Conservation (phyloP, 2,888 invertebrate genomes). For the Pollenia griseotomentosa region DNA sequence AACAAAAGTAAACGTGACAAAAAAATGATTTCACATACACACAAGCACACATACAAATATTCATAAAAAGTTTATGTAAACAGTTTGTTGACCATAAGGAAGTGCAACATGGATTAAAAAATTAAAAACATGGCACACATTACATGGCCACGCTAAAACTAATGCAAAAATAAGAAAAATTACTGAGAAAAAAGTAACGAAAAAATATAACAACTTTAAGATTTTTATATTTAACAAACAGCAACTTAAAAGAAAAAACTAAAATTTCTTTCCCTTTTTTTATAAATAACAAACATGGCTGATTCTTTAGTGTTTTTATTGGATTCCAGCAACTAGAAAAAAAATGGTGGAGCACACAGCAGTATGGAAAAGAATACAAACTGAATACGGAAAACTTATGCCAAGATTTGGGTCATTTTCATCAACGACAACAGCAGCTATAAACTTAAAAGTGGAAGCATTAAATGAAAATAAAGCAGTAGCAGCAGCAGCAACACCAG, state of each 20-base stretch:
- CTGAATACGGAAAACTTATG: conserved; percentile 67
- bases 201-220: conserved; percentile 39
- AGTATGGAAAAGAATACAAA: conserved; percentile 14
- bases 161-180: conserved; percentile 29
- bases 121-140: conserved; percentile 48
- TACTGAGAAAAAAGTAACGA: not conserved
- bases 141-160: conserved; percentile 55
- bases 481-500: conserved; percentile 74
- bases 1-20: conserved; percentile 52
- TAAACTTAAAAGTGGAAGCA: conserved; percentile 69
- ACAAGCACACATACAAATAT: not conserved
- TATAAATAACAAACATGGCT: conserved; percentile 59
- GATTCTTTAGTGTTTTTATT: conserved; percentile 53
- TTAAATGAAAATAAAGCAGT: conserved; percentile 66
- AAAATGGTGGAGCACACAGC: conserved; percentile 29
- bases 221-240: conserved; percentile 42
- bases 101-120: conserved; percentile 50
- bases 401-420: conserved; percentile 80
- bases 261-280: conserved; percentile 31
- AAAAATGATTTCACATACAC: not conserved
- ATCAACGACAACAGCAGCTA: conserved; percentile 78
- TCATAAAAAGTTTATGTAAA: conserved; percentile 42
- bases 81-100: conserved; percentile 66
- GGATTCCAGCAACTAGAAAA: conserved; percentile 47
- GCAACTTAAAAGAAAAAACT: conserved; percentile 7